Percentiles rank a stretch among this genome's conserved stretches.
Conservation (phyloP, 2,888 invertebrate species). For the Actias luna region DNA sequence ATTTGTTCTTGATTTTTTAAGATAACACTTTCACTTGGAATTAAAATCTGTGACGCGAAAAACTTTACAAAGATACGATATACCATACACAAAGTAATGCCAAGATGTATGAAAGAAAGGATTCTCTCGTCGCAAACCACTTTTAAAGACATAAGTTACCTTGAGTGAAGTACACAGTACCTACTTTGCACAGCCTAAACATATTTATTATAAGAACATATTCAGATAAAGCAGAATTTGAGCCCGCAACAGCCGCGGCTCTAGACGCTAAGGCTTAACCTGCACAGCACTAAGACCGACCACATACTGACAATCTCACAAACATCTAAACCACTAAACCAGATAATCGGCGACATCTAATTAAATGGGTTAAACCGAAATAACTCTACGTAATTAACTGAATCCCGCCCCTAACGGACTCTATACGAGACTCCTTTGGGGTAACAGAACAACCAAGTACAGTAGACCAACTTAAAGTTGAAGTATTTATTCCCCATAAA, state of each 20-base stretch:
- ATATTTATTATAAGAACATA: background rate
- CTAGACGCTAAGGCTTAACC: background rate
- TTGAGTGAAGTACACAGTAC: no score
- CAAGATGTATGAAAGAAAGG: no score
- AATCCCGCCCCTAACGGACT: background rate
- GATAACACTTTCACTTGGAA: no score
- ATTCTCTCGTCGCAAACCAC: no score
- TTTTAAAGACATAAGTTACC: no score
- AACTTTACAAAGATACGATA: no score
- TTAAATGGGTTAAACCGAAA: conserved; percentile 5
- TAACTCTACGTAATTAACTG: conserved; percentile 2
- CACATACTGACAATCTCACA: background rate
- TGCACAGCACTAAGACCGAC: background rate
- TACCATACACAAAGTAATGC: no score
- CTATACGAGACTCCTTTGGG: background rate
- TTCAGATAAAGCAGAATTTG: background rate
- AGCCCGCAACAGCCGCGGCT: background rate
- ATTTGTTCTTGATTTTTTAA: no score
- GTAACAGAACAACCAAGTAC: background rate
- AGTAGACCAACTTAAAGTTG: background rate
- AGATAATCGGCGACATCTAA: conserved; percentile 2
- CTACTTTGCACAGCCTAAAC: no score
- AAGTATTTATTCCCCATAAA: no score
- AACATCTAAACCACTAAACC: conserved; percentile 1
- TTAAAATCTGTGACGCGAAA: no score